Evolutionary conservation across 2,113 vertebrate genomes (phyloP), one percentile per base, ranked within the genome.

Genomic region (Pseudorectes ferrugineus): DNA sequence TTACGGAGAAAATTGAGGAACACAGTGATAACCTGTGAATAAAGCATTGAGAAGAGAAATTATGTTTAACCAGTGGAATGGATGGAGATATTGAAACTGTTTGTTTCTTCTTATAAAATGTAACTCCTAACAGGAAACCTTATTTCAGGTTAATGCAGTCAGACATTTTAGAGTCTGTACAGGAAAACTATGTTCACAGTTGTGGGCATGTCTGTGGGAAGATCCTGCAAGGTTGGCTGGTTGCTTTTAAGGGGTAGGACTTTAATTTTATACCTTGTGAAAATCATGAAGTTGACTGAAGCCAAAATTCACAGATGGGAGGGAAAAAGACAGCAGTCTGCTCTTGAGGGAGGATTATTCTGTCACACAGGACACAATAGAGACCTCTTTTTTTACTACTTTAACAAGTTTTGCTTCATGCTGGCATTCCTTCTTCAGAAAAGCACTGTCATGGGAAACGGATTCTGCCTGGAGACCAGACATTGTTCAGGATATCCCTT

Each of bases 331-430:
- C 94, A 97, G 94, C 97, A 86, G 95, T 85, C 81, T 95, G 88
- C 95, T 97, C 95, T 96, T 89, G 74, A 95, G 84, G 94, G 96
- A 98, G 97, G 98, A 98, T 98, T 98, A 98, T 84, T 94, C 91
- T 97, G 97, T 97, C 97, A 97, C 42, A 45, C 75, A 95, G 20
- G 38, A 96, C 91, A 98, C 97, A 98, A 98, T 97, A 94, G 95
- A 92, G 97, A 96, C 74, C 68, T 97, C 93, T 96, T 96, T 78
- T 97, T 97, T 97, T 97, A 97, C 96, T 93, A 89, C 96, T 97
- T 96, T 88, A 97, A 97, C 97, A 96, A 98, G 97, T 98, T 98
- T 92, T 97, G 46, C 97, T 97, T 98, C 98, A 97, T 97, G 97
- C 97, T 98, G 97, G 96, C 96, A 96, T 96, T 95, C 85, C 95